These are phyloP conservation scores for Lethrus apterus DNA, from an alignment of 1,140 invertebrate species.

Conservation along the genomic window DNA sequence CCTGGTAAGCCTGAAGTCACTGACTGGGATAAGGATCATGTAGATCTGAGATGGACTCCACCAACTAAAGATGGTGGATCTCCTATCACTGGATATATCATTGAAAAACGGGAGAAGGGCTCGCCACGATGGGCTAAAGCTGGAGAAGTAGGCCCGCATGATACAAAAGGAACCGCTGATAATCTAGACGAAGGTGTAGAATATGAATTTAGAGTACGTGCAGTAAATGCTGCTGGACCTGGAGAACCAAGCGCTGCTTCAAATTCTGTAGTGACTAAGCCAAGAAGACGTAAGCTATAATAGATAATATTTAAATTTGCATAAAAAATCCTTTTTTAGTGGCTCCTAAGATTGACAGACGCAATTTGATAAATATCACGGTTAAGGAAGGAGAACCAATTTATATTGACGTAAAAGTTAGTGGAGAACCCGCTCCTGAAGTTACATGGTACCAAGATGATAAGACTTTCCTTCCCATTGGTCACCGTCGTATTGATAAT, in stretches of 20 bases:
- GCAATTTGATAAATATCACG: slow-evolving; percentile 66
- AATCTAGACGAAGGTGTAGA: slow-evolving; percentile 78
- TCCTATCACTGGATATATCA: slow-evolving; percentile 86
- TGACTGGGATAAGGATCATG: slow-evolving; percentile 93
- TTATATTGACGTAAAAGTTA: slow-evolving; percentile 74
- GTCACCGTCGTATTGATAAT: slow-evolving; percentile 63
- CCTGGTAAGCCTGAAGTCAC: slow-evolving; percentile 81
- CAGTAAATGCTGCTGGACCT: slow-evolving; percentile 69
- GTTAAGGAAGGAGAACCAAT: slow-evolving; percentile 80
- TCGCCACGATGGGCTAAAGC: slow-evolving; percentile 80
- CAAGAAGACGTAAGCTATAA: slow-evolving; percentile 68
- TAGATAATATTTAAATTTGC: slow-evolving; percentile 14
- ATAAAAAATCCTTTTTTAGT: slow-evolving; percentile 50
- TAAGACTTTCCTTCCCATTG: slow-evolving; percentile 50
- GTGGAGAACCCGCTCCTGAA: slow-evolving; percentile 76
- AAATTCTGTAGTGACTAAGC: slow-evolving; percentile 71
- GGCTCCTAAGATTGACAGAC: slow-evolving; percentile 85
- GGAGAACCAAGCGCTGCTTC: slow-evolving; percentile 69
- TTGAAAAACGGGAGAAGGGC: slow-evolving; percentile 91
- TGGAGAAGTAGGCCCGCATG: slow-evolving; percentile 65
- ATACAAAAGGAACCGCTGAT: slow-evolving; percentile 71
- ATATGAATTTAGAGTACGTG: slow-evolving; percentile 82
- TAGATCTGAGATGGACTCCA: slow-evolving; percentile 86
- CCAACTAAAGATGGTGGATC: slow-evolving; percentile 85
- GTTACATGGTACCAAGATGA: slow-evolving; percentile 64